Base-by-base conservation (phyloP, 2,888 invertebrate species). In the Cephonodes hylas region DNA sequence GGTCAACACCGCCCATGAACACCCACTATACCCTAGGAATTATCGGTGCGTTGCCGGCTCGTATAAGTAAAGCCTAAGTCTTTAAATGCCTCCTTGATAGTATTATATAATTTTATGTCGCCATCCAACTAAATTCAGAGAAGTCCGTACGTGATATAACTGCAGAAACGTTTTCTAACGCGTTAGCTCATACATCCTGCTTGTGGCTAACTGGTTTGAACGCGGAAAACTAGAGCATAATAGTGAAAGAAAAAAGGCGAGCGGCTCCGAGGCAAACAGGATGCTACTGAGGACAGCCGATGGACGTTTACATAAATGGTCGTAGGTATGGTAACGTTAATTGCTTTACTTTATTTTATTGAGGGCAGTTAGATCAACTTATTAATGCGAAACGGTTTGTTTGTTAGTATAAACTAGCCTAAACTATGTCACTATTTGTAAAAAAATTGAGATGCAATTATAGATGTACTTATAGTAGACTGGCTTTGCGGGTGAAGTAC, bases 191-290 rank as follows among this genome's bases (percentile, higher is more conserved):
- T 62, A 74, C 66, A 74, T 75, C 77, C 76, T 73, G 74, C 70
- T 75, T 65, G 62, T 64, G 68, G 57, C 69, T 62, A 77, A 77
- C 80, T 65, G 66, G 80, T 77, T 77, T 61, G 61, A 75, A 81
- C 61, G 70, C 80, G 85, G 85, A 84, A 85, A 84, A 73, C 75
- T 73, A 70, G 72, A 76, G 65, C 69, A 61, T 64, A 67, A 66
- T 61, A 71, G 80, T 75, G 77, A 81, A 81, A 84, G 83, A 84
- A 84, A 85, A 82, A 84, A 77, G 66, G 64, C 69, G 64, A 63
- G 61, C 62, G 59, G 13, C 63, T 61, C 63, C 85, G 85, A 88
- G 88, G 88, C 70, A 74, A 88, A 81, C 88, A 86, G 85, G 86
- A 84, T 85, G 81, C 80, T 66, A 72, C 69, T 78, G 81, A 84